These are phyloP conservation scores for Anguilla marmorata DNA, from an alignment of 2,797 vertebrate genomes.

Conservation along the genomic window DNA sequence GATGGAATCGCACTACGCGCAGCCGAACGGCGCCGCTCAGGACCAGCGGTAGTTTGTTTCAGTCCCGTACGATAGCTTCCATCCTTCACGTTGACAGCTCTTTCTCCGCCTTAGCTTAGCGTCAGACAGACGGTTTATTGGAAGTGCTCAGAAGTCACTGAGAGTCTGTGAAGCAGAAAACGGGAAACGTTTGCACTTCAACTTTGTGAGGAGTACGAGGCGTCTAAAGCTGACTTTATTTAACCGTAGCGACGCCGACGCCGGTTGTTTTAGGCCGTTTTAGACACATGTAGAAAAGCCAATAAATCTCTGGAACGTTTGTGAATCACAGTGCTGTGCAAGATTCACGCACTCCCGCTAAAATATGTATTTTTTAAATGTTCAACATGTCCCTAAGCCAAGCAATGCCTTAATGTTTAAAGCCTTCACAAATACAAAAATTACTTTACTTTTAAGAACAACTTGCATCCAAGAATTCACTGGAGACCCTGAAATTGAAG, in stretches of 20 bases:
- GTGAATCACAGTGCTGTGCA: background rate
- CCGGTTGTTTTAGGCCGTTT: background rate
- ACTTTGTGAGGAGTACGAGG: background rate
- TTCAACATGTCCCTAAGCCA: background rate
- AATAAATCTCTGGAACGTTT: background rate
- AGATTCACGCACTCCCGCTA: background rate
- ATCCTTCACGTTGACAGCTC: slow-evolving; percentile 3
- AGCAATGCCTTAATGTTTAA: background rate
- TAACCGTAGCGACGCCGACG: background rate
- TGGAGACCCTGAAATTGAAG: background rate
- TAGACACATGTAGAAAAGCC: background rate
- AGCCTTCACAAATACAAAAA: background rate
- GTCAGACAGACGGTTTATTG: slow-evolving; percentile 8
- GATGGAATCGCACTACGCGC: background rate
- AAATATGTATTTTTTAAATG: no score
- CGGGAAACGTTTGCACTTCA: background rate
- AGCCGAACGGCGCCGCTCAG: background rate
- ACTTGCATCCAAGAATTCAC: background rate
- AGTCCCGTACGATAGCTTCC: background rate
- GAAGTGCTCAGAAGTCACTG: background rate
- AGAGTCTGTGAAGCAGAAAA: slow-evolving; percentile 4
- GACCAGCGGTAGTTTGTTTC: background rate
- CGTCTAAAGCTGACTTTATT: background rate
- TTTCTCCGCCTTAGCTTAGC: background rate
- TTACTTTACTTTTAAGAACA: background rate